phyloP scores from a whole-genome alignment of 2,888 invertebrate species.

The Oscheius sp. region DNA sequence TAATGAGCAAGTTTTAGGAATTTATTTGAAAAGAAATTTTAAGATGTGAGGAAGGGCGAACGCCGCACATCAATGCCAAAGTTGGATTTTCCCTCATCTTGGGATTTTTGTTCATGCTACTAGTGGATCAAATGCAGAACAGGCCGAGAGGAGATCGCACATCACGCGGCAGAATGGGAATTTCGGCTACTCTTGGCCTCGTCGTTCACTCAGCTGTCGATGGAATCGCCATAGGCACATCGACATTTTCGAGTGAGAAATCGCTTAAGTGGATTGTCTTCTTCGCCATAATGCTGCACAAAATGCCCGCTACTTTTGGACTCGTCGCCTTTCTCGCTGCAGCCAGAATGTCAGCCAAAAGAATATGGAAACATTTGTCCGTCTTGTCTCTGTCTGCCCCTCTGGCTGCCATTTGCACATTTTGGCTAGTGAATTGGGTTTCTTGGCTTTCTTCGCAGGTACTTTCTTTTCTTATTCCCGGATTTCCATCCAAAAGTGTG shows the following conservation, averaged over 20 bases:
- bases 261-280: constrained; percentile 98
- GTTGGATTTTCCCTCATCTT: constrained; percentile 92
- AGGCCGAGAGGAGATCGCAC: constrained; percentile 46
- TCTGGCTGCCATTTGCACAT: constrained; percentile 86
- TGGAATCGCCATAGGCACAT: constrained; percentile 94
- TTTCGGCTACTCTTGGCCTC: constrained; percentile 93
- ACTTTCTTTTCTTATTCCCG: constrained; percentile 28
- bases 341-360: constrained; percentile 84
- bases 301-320: constrained; percentile 95
- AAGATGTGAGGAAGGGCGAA: constrained; percentile 11
- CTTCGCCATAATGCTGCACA: constrained; percentile 97
- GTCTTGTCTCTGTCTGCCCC: constrained; percentile 94
- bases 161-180: constrained; percentile 71
- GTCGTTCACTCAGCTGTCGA: constrained; percentile 98
- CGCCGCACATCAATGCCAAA: constrained; percentile 24
- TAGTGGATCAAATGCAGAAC: constrained; percentile 82
- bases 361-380: constrained; percentile 87
- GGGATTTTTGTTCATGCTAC: constrained; percentile 95
- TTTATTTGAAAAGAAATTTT: not conserved
- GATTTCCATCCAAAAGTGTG: not conserved
- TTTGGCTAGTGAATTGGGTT: constrained; percentile 85
- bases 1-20: not conserved
- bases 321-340: constrained; percentile 95
- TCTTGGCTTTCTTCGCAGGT: constrained; percentile 72
- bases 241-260: constrained; percentile 91